Evolutionary conservation across 2,113 vertebrate species (phyloP), one percentile per base, ranked within the genome.

Genomic region (Eulemur rufifrons): DNA sequence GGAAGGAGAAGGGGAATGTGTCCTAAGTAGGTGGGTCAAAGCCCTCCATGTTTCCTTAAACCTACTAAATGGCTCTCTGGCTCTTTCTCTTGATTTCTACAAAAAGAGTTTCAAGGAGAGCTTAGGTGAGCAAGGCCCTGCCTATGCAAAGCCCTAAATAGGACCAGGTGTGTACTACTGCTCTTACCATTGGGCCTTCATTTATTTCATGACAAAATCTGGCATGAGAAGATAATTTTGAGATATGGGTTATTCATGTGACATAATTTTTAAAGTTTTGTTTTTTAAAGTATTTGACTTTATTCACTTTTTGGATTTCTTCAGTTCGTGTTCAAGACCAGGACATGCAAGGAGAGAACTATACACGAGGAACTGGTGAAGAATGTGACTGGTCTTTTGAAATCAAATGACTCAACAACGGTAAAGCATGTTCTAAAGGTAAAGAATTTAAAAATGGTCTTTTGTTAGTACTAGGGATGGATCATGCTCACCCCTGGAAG

Each of bases 271-370:
- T 81, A 20, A 87, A 18, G 1, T 3, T 73, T 82, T 68, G 8
- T 59, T 64, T 37, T 25, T 74, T 34, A 11, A 66, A 92, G 32
- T 47, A 0, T 91, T 25, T 97, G 82, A 97, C 5, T 89, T 94
- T 94, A 84, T 83, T 47, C 50, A 3, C 15, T 66, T 82, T 94
- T 96, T 95, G 88, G 27, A 39, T 96, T 96, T 56, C 88, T 98
- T 96, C 96, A 99, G 99, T 99, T 99, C 18, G 99, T 99, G 69
- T 99, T 99, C 98, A 99, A 99, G 98, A 99, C 99, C 37, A 99
- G 99, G 86, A 98, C 98, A 27, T 99, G 99, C 93, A 99, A 99
- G 94, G 99, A 99, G 95, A 99, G 99, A 97, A 99, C 99, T 0
- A 98, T 99, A 80, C 99, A 99, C 39, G 99, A 99, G 95, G 99